Evolutionary conservation across 2,113 vertebrate genomes (phyloP).

Genomic region (Stegostoma tigrinum): DNA sequence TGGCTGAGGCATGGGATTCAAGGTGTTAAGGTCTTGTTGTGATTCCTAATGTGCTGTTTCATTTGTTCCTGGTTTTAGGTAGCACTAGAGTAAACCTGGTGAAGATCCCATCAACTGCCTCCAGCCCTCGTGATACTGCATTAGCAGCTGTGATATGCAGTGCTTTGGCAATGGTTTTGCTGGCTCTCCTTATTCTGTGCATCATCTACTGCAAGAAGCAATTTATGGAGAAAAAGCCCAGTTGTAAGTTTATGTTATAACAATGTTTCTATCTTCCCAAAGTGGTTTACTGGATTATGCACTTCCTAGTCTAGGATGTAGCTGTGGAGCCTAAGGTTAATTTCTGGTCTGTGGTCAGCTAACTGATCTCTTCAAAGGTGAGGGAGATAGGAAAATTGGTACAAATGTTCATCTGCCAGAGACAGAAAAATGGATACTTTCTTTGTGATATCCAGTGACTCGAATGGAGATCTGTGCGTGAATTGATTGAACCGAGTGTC

Average conservation of each 20-base stretch:
- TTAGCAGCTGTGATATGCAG: conserved; percentile 92
- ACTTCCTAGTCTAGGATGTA: no score
- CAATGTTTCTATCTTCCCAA: background rate
- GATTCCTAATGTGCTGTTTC: background rate
- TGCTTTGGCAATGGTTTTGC: conserved; percentile 81
- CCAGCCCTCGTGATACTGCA: conserved; percentile 85
- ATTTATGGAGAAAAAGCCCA: conserved; percentile 91
- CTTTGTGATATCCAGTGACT: background rate
- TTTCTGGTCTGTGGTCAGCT: background rate
- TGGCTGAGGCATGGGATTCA: background rate
- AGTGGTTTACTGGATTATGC: background rate
- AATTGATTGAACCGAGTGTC: background rate
- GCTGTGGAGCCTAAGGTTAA: background rate
- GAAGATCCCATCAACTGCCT: conserved; percentile 74
- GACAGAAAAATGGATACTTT: background rate
- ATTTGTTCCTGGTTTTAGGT: conserved; percentile 57
- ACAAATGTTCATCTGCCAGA: background rate
- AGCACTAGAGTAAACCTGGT: conserved; percentile 85
- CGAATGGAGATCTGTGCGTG: background rate
- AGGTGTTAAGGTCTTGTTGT: background rate
- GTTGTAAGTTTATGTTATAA: conserved; percentile 60
- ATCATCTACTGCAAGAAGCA: conserved; percentile 95
- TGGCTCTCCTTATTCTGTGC: conserved; percentile 88
- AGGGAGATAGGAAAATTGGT: background rate
- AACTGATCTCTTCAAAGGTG: background rate